A percentile compares a stretch with the other conserved stretches of the same genome.
Conservation (phyloP, 2,113 vertebrate species). For the cat (Felis catus) region F.catus_Fca126_mat1.0 CM031417.1:8197001-8197500, state of each 20-base stretch:
- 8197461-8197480: neutral
- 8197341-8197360: slow-evolving; percentile 43
- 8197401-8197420: slow-evolving; percentile 38
- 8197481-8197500: neutral
- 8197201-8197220: neutral
- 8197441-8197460: slow-evolving; percentile 64
- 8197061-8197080: neutral
- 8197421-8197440: slow-evolving; percentile 24
- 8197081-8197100: neutral
- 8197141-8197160: neutral
- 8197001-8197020: neutral
- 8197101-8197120: neutral
- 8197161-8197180: neutral
- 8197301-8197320: neutral
- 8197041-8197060: neutral
- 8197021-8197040: neutral
- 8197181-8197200: neutral
- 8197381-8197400: neutral
- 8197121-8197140: neutral
- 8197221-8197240: neutral
- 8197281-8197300: neutral
- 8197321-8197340: neutral
- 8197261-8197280: neutral
- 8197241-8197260: neutral
- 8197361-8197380: slow-evolving; percentile 12